Evolutionary conservation across 2,888 invertebrate species (phyloP).

Genomic region (Acrocera orbiculus): DNA sequence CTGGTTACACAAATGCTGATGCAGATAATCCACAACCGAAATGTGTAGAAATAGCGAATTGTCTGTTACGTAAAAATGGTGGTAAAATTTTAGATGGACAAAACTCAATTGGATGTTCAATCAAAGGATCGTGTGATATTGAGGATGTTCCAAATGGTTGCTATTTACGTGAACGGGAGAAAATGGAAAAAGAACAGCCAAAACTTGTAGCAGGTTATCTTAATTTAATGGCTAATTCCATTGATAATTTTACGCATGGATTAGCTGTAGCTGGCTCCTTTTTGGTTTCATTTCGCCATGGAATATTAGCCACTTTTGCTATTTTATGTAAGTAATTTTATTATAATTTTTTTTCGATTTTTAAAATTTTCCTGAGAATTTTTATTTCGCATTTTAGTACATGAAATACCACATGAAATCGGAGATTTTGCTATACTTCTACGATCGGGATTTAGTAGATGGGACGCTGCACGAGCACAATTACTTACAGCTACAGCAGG

Average conservation of each 20-base stretch:
- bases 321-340: slow-evolving; percentile 41
- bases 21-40: slow-evolving; percentile 31
- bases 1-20: slow-evolving; percentile 40
- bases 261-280: slow-evolving; percentile 96
- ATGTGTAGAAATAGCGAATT: slow-evolving; percentile 32
- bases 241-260: slow-evolving; percentile 98
- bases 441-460: slow-evolving; percentile 77
- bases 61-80: slow-evolving; percentile 26
- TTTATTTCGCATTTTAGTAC: slow-evolving; percentile 36
- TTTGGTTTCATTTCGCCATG: slow-evolving; percentile 76
- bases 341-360: neutral
- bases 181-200: slow-evolving; percentile 22
- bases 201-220: slow-evolving; percentile 69
- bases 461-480: slow-evolving; percentile 92
- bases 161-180: slow-evolving; percentile 26
- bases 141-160: slow-evolving; percentile 32
- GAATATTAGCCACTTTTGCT: slow-evolving; percentile 82
- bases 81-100: slow-evolving; percentile 27
- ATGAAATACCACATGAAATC: slow-evolving; percentile 98
- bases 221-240: slow-evolving; percentile 87
- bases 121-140: slow-evolving; percentile 26
- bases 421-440: slow-evolving; percentile 95
- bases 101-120: slow-evolving; percentile 20
- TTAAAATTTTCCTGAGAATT: neutral
- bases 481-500: slow-evolving; percentile 79